Base-by-base conservation (phyloP, 2,797 vertebrate species). In the Furcifer pardalis region DNA sequence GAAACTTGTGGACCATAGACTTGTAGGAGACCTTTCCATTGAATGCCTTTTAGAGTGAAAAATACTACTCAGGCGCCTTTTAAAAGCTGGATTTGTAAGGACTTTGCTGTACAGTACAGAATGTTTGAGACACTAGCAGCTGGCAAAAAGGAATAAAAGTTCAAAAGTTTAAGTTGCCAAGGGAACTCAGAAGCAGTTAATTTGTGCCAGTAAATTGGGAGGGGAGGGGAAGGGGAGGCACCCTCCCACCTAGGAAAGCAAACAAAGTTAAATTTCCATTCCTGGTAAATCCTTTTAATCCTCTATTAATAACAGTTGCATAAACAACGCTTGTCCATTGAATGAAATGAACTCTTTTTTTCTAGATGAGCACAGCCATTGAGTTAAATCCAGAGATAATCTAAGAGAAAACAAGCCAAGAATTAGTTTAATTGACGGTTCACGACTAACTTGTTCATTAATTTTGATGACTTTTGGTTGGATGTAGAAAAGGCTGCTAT, bases 261-360 rank as follows among this genome's bases (percentile, higher is more conserved):
- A 78, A 81, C 46, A 37, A 21, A 17, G 27, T 84, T 91, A 84
- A 74, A 65, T 91, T 89, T 88, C 85, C 76, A 73, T 81, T 56
- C 72, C 13, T 44, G 68, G 77, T 68, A 37, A 81, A 9, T 56
- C 44, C 81, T 87, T 81, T 69, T 83, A 77, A 68, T 81, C 27
- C 79, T 79, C 83, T 92, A 77, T 84, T 82, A 81, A 86, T 81
- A 91, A 86, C 86, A 91, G 76, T 92, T 93, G 93, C 90, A 80
- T 86, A 89, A 91, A 82, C 81, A 71, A 46, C 80, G 1, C 52
- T 68, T 88, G 86, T 85, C 75, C 62, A 65, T 75, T 10, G 66
- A 77, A 84, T 52, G 23, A 52, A 71, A 62, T 65, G 4, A 59
- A 49, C 42, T 81, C 35, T 8, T 62, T 87, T 81, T 37, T 52